A percentile compares a stretch with the other conserved stretches of the same genome.
Conservation (phyloP, 2,797 vertebrate genomes). For the Pogoniulus pusillus region DNA sequence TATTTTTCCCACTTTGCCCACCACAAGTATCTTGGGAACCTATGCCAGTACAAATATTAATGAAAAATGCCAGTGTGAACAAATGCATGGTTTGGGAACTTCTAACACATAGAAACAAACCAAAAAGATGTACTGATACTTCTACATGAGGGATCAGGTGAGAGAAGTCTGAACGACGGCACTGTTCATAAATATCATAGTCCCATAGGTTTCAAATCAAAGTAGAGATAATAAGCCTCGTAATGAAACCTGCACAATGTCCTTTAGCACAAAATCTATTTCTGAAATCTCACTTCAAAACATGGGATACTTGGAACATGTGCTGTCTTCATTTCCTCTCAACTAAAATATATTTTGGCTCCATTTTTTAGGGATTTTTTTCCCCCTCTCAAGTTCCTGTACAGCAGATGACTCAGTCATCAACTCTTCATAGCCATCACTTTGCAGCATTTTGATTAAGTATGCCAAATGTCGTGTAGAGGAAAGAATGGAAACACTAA, state of each 20-base stretch:
- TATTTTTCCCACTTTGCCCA: constrained; percentile 58
- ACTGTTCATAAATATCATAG: constrained; percentile 62
- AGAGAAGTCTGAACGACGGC: constrained; percentile 45
- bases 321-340: constrained; percentile 83
- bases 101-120: constrained; percentile 46
- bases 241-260: constrained; percentile 73
- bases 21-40: constrained; percentile 24
- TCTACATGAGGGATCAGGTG: not conserved
- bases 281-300: constrained; percentile 79
- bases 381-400: constrained; percentile 82
- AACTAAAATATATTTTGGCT: constrained; percentile 83
- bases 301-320: constrained; percentile 81
- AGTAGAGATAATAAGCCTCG: constrained; percentile 64
- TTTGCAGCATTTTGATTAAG: constrained; percentile 88
- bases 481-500: constrained; percentile 91
- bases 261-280: constrained; percentile 74
- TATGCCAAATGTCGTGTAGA: constrained; percentile 88
- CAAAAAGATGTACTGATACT: constrained; percentile 22
- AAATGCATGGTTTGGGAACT: constrained; percentile 37
- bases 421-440: constrained; percentile 85
- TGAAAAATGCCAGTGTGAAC: constrained; percentile 66
- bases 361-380: constrained; percentile 76
- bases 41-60: constrained; percentile 66
- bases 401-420: constrained; percentile 88
- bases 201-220: constrained; percentile 70